phyloP scores from a whole-genome alignment of 2,888 invertebrate species.

The Hypomecis atomaria region DNA sequence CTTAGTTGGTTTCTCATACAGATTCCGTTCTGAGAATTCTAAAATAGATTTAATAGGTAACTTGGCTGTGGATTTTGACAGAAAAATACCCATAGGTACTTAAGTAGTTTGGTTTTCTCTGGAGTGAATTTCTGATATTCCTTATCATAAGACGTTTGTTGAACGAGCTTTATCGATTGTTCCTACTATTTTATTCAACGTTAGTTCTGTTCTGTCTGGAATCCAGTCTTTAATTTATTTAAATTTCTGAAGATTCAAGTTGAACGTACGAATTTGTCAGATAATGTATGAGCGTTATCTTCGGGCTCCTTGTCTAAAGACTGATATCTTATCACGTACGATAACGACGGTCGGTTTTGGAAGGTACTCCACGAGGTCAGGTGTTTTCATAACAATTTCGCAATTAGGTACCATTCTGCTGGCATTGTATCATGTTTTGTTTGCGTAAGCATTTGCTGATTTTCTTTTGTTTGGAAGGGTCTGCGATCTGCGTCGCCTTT shows the following conservation, averaged over 20 bases:
- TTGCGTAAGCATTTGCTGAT: conserved; percentile 20
- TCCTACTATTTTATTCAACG: background rate
- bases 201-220: conserved; percentile 19
- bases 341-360: conserved; percentile 58
- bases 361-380: conserved; percentile 58
- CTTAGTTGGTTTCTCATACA: background rate
- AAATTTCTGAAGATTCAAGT: conserved; percentile 65
- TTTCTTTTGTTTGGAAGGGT: conserved; percentile 3
- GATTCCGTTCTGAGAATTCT: background rate
- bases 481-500: background rate
- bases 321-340: conserved; percentile 62
- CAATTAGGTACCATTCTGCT: conserved; percentile 19
- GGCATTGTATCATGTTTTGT: conserved; percentile 24
- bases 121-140: background rate
- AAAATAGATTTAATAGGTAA: background rate
- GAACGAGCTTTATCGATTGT: background rate
- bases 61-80: background rate
- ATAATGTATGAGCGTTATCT: conserved; percentile 65
- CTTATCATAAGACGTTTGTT: background rate
- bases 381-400: conserved; percentile 50
- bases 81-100: background rate
- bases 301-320: conserved; percentile 65
- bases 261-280: conserved; percentile 69
- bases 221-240: conserved; percentile 46
- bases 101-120: background rate